A percentile compares a stretch with the other conserved stretches of the same genome.
Evolutionary conservation across 2,888 invertebrate species (phyloP).

Genomic region (Argyra leucocephala): DNA sequence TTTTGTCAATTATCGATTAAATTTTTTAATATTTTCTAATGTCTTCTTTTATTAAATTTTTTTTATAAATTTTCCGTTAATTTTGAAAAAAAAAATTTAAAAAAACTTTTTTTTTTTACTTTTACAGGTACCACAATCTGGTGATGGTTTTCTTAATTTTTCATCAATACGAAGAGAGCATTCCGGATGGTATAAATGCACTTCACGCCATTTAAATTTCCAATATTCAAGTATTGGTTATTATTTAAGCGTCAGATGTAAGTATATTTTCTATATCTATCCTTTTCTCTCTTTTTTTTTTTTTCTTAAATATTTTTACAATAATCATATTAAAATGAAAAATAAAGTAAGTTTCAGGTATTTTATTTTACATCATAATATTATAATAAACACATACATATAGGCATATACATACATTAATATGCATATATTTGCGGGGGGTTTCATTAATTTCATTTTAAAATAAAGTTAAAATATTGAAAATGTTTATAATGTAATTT

Average conservation of each 20-base stretch:
- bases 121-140: conserved; percentile 55
- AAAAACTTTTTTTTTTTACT: conserved; percentile 2
- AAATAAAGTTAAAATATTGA: too few species aligned
- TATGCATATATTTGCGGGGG: too few species aligned
- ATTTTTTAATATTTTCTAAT: too few species aligned
- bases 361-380: too few species aligned
- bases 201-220: conserved; percentile 70
- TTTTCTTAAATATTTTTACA: too few species aligned
- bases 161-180: conserved; percentile 66
- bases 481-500: neutral
- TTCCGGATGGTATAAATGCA: conserved; percentile 89
- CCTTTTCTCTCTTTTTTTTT: neutral
- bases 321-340: too few species aligned
- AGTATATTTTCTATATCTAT: conserved; percentile 44
- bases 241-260: conserved; percentile 79
- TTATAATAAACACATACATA: too few species aligned
- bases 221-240: conserved; percentile 85
- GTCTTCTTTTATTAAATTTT: too few species aligned
- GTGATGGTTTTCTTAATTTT: conserved; percentile 77
- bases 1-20: too few species aligned
- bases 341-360: too few species aligned
- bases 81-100: neutral
- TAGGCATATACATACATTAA: too few species aligned
- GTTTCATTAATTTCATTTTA: too few species aligned
- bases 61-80: neutral